Evolutionary conservation across 2,888 invertebrate species (phyloP).

Genomic region (Napeogenes sylphis): DNA sequence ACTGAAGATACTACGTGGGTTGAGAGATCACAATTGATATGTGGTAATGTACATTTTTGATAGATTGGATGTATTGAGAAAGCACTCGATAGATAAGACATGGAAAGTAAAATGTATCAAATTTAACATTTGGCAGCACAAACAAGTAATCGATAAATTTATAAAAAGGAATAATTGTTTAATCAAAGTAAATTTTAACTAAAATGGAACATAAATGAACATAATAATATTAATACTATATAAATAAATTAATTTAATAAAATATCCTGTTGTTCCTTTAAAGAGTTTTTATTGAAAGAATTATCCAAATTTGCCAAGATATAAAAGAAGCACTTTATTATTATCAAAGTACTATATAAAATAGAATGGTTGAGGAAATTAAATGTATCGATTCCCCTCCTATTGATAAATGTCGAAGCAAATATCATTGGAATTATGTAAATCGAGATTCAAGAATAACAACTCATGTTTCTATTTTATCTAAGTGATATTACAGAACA

Average conservation of each 20-base stretch:
- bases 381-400: constrained; percentile 7
- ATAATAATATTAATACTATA: too few species aligned
- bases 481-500: constrained; percentile 55
- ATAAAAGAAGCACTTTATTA: too few species aligned
- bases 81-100: too few species aligned
- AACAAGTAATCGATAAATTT: too few species aligned
- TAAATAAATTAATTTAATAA: too few species aligned
- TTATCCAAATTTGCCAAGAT: too few species aligned
- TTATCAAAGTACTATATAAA: not conserved
- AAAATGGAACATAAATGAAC: too few species aligned
- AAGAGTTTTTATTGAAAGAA: too few species aligned
- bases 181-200: not conserved
- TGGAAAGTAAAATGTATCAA: too few species aligned
- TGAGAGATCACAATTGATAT: not conserved
- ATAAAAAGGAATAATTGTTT: not conserved
- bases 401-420: constrained; percentile 29
- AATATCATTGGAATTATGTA: constrained; percentile 64
- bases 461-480: constrained; percentile 60
- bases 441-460: constrained; percentile 58
- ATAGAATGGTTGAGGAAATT: not conserved
- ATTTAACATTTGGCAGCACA: too few species aligned
- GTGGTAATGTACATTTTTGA: not conserved
- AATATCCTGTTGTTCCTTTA: too few species aligned
- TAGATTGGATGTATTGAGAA: too few species aligned
- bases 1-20: constrained; percentile 34